phyloP scores from a whole-genome alignment of 2,113 vertebrate genomes.

The Pholis gunnellus region DNA sequence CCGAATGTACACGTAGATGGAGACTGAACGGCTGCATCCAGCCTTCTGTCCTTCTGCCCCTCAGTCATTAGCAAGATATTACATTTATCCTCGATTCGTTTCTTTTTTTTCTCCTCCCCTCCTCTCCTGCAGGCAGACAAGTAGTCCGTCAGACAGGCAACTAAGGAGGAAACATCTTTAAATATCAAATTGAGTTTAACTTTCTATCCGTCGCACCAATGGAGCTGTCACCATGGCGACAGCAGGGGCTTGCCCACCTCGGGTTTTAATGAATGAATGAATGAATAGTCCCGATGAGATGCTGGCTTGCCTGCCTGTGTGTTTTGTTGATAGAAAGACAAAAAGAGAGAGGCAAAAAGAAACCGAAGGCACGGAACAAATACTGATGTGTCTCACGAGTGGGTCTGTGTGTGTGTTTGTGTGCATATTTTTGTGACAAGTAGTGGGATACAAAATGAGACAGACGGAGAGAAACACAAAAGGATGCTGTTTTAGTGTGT shows the following conservation, averaged over 20 bases:
- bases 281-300: constrained; percentile 30
- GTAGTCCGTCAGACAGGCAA: constrained; percentile 17
- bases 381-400: constrained; percentile 12
- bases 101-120: neutral
- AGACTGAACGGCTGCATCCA: neutral
- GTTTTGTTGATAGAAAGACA: constrained; percentile 11
- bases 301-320: neutral
- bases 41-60: constrained; percentile 31
- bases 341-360: neutral
- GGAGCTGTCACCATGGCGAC: constrained; percentile 54
- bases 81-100: constrained; percentile 12
- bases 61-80: constrained; percentile 60
- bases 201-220: constrained; percentile 27
- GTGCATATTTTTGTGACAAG: constrained; percentile 8
- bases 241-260: constrained; percentile 28
- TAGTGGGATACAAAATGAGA: constrained; percentile 16
- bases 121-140: neutral
- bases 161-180: constrained; percentile 41
- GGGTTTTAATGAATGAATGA: constrained; percentile 58
- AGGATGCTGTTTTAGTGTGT: constrained; percentile 34
- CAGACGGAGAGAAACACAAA: constrained; percentile 19
- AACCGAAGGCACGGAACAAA: constrained; percentile 9
- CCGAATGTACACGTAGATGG: constrained; percentile 36
- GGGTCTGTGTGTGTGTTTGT: constrained; percentile 23
- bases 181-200: constrained; percentile 57